These are phyloP conservation scores for Limnephilus lunatus DNA, from an alignment of 2,888 invertebrate species.

Conservation along the genomic window DNA sequence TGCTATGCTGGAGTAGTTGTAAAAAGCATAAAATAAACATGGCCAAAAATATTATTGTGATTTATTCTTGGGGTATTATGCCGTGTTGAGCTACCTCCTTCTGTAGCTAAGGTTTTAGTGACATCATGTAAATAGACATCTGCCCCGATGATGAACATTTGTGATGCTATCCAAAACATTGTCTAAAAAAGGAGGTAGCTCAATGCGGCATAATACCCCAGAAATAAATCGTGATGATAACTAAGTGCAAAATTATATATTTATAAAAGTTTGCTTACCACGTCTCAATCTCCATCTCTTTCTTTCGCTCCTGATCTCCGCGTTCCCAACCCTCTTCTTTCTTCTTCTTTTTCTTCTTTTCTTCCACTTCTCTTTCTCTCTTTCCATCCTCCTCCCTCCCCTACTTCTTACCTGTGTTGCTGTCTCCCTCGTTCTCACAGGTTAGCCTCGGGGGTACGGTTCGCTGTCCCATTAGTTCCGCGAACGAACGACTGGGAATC, in stretches of 20 bases:
- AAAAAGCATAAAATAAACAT: too few species aligned
- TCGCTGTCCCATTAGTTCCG: slow-evolving; percentile 26
- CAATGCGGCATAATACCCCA: too few species aligned
- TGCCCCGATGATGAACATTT: too few species aligned
- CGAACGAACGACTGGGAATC: background rate
- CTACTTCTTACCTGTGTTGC: background rate
- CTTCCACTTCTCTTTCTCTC: background rate
- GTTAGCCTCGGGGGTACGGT: slow-evolving; percentile 5
- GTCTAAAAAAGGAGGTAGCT: too few species aligned
- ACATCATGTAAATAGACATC: too few species aligned
- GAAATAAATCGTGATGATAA: too few species aligned
- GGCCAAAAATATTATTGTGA: too few species aligned
- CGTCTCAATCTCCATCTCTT: background rate
- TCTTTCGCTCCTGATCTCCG: background rate
- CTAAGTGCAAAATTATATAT: background rate
- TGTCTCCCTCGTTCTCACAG: background rate
- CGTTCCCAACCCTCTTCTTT: background rate
- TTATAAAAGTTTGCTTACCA: background rate
- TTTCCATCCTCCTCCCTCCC: background rate
- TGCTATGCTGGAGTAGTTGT: too few species aligned
- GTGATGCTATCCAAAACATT: too few species aligned
- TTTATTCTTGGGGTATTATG: too few species aligned
- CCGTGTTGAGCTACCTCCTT: too few species aligned
- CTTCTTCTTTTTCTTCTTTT: background rate
- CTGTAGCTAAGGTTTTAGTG: too few species aligned